These are phyloP conservation scores for Rallus limicola DNA, from an alignment of 2,113 vertebrate genomes.

Conservation along the genomic window DNA sequence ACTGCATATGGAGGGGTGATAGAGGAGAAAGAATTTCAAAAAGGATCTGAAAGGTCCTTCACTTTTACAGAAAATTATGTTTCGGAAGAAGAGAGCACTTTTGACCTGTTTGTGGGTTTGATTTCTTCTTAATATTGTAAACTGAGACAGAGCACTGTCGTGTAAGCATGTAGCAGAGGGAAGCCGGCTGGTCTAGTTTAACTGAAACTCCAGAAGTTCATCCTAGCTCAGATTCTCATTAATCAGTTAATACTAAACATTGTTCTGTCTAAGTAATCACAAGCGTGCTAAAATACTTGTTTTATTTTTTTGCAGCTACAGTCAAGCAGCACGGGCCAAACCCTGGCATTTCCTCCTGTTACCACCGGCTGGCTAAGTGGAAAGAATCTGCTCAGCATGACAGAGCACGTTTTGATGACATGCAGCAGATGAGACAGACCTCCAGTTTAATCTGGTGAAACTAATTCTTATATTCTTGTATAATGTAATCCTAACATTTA, in stretches of 20 bases:
- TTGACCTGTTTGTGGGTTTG: neutral
- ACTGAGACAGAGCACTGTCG: neutral
- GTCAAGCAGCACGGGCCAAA: neutral
- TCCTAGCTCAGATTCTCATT: neutral
- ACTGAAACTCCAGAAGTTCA: neutral
- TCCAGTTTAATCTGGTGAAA: neutral
- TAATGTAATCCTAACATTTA: neutral
- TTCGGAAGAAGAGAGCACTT: neutral
- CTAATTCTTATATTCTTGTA: neutral
- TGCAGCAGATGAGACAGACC: neutral
- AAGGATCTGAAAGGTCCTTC: neutral
- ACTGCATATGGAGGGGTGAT: accelerated
- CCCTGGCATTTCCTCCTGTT: neutral
- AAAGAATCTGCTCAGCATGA: neutral
- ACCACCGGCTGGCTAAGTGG: neutral
- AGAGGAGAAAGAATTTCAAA: neutral
- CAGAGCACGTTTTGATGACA: neutral
- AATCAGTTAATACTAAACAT: neutral
- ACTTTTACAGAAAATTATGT: neutral
- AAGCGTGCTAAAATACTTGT: neutral
- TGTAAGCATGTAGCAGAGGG: neutral
- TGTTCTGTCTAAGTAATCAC: neutral
- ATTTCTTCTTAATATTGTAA: neutral
- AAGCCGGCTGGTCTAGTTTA: neutral
- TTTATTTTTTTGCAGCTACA: neutral